Conservation (phyloP, 2,888 invertebrate species). For the Eupithecia inturbata region DNA sequence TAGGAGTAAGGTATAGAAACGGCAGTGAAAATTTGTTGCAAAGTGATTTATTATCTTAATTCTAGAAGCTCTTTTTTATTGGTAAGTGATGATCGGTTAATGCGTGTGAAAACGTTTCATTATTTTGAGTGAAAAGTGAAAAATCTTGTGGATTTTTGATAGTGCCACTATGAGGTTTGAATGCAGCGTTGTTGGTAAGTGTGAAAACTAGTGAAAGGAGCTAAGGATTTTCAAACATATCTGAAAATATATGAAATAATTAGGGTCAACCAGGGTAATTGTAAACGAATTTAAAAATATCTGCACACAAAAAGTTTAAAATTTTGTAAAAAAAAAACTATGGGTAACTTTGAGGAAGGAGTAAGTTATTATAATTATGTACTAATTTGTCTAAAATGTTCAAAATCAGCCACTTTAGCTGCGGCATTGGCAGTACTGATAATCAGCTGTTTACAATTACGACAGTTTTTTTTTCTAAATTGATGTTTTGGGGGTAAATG, state of each 20-base stretch:
- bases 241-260: not conserved
- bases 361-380: too few relatives aligned
- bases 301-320: too few relatives aligned
- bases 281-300: too few relatives aligned
- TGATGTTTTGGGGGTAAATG: too few relatives aligned
- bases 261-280: too few relatives aligned
- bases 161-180: not conserved
- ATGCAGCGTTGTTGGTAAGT: constrained; percentile 5
- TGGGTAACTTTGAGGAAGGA: too few relatives aligned
- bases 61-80: not conserved
- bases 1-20: not conserved
- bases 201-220: not conserved
- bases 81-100: not conserved
- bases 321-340: too few relatives aligned
- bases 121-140: constrained; percentile 1
- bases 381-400: too few relatives aligned
- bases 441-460: too few relatives aligned
- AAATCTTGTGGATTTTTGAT: not conserved
- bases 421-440: too few relatives aligned
- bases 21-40: constrained; percentile 12
- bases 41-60: not conserved
- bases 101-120: not conserved
- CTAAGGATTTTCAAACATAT: not conserved
- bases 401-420: too few relatives aligned
- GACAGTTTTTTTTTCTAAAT: too few relatives aligned